These are phyloP conservation scores for Aramus guarauna DNA, from an alignment of 2,113 vertebrate genomes.

Conservation along the genomic window DNA sequence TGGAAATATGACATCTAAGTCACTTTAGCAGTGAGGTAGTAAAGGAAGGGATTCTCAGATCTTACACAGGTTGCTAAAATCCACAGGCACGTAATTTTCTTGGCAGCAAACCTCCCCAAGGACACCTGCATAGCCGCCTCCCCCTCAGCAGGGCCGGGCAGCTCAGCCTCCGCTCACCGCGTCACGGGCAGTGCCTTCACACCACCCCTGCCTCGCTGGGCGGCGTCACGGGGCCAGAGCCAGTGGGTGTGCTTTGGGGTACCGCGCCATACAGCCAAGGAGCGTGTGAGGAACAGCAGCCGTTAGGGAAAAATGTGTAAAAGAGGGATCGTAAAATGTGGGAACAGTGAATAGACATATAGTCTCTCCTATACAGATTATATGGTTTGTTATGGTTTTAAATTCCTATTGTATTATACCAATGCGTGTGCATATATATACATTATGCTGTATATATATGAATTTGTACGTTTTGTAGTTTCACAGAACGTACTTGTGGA, in stretches of 20 bases:
- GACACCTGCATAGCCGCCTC: background rate
- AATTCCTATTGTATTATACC: background rate
- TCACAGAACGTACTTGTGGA: background rate
- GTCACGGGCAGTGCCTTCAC: background rate
- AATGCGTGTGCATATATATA: background rate
- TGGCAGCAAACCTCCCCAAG: background rate
- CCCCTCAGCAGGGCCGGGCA: background rate
- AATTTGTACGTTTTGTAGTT: background rate
- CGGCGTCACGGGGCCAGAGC: fast-evolving
- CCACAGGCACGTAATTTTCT: background rate
- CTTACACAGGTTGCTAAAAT: background rate
- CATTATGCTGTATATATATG: background rate
- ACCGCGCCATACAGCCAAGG: background rate
- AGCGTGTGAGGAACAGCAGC: background rate
- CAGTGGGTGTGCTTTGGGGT: background rate
- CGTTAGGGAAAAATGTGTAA: background rate
- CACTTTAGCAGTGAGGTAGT: background rate
- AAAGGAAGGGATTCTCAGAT: background rate
- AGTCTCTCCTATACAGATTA: background rate
- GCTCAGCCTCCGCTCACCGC: background rate
- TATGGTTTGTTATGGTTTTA: background rate
- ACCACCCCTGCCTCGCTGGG: fast-evolving
- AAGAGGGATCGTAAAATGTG: background rate
- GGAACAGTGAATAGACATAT: background rate
- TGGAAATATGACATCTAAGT: background rate